Evolutionary conservation across 2,888 invertebrate genomes (phyloP).

Genomic region (Carabus problematicus): DNA sequence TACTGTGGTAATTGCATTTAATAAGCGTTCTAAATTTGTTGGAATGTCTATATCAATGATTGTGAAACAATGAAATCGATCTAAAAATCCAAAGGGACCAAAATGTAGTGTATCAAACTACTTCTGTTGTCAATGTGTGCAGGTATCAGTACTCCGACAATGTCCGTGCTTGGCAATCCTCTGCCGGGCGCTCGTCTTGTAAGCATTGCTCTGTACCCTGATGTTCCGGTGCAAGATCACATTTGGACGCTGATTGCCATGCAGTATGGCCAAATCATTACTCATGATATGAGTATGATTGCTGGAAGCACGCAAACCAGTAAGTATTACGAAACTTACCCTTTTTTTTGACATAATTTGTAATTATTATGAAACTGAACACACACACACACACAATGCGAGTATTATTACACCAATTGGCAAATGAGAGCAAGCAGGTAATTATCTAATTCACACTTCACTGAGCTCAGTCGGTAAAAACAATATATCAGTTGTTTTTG

Average conservation of each 20-base stretch:
- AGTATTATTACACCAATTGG: background rate
- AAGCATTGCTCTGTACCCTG: conserved; percentile 75
- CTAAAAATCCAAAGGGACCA: no score
- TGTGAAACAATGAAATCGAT: no score
- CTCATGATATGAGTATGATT: conserved; percentile 80
- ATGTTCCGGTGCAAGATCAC: conserved; percentile 73
- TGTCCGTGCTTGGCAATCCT: conserved; percentile 68
- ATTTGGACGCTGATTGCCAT: conserved; percentile 77
- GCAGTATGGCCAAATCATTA: conserved; percentile 82
- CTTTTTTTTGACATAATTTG: background rate
- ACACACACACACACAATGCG: no score
- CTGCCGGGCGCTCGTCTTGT: conserved; percentile 76
- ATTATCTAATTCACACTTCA: no score
- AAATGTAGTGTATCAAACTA: no score
- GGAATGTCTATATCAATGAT: no score
- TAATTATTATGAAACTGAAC: conserved; percentile 5
- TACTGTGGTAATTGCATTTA: background rate
- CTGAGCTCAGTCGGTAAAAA: no score
- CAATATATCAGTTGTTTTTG: no score
- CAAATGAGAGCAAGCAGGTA: background rate
- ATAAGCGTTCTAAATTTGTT: no score
- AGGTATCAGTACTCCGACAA: conserved; percentile 73
- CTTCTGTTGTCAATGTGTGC: no score
- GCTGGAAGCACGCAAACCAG: conserved; percentile 77
- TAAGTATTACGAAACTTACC: conserved; percentile 60